Conservation (phyloP, 2,113 vertebrate genomes). For the Enhydra lutris region DNA sequence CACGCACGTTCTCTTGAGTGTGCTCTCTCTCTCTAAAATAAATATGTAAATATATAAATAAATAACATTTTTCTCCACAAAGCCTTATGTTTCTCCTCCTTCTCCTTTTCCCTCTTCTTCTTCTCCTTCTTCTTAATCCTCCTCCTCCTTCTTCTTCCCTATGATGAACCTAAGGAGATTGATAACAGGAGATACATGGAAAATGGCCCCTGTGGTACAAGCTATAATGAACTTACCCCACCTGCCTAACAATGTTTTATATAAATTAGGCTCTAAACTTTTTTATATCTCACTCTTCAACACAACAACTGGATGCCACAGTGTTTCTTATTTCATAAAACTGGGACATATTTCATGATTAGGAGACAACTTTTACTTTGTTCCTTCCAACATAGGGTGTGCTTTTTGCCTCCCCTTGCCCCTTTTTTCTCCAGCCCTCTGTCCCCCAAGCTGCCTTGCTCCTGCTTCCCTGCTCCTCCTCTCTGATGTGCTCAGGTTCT, state of each 20-base stretch:
- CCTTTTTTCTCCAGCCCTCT: background rate
- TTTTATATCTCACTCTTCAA: background rate
- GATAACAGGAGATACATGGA: background rate
- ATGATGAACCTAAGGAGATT: background rate
- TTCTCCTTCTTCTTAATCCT: background rate
- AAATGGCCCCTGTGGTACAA: background rate
- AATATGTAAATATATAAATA: background rate
- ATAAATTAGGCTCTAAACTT: background rate
- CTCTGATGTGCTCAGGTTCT: background rate
- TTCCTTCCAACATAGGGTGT: background rate
- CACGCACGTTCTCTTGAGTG: background rate
- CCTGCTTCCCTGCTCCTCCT: no score
- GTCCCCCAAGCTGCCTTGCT: background rate
- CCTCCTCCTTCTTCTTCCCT: background rate
- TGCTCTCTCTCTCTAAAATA: background rate
- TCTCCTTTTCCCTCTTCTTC: background rate
- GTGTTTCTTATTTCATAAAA: background rate
- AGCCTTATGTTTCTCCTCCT: background rate
- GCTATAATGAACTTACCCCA: background rate
- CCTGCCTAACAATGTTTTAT: background rate
- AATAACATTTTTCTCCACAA: background rate
- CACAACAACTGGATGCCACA: background rate
- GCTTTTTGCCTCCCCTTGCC: accelerated
- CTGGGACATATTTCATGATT: background rate
- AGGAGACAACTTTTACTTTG: background rate